Percentiles rank a stretch among this genome's conserved stretches.
These are phyloP conservation scores for Drosophila mauritiana DNA, from an alignment of 1,140 invertebrate species.

Conservation along the genomic window DNA sequence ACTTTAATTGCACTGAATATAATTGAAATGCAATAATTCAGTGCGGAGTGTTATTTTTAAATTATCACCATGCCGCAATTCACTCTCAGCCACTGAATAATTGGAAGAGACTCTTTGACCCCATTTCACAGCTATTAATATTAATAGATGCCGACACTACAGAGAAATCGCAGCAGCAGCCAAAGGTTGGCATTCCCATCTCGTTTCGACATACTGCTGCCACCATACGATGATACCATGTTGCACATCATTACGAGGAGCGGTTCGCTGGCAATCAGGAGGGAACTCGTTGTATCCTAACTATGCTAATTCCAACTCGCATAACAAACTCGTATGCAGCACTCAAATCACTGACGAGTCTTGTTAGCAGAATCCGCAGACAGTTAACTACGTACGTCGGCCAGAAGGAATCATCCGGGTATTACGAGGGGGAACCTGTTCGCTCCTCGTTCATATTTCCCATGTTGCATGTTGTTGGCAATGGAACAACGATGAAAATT, in stretches of 20 bases:
- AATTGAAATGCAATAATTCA: background rate
- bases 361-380: slow-evolving; percentile 53
- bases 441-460: slow-evolving; percentile 53
- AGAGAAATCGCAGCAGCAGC: slow-evolving; percentile 1
- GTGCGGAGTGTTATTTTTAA: background rate
- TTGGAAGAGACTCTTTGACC: background rate
- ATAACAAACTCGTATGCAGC: slow-evolving; percentile 67
- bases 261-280: slow-evolving; percentile 47
- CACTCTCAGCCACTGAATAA: slow-evolving; percentile 7
- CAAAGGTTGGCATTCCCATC: slow-evolving; percentile 20
- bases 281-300: slow-evolving; percentile 51
- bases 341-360: slow-evolving; percentile 59
- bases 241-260: slow-evolving; percentile 69
- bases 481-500: slow-evolving; percentile 49
- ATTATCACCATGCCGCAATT: background rate
- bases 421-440: slow-evolving; percentile 16
- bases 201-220: background rate
- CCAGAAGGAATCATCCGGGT: slow-evolving; percentile 12
- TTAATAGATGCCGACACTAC: slow-evolving; percentile 22
- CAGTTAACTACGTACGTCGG: slow-evolving; percentile 39
- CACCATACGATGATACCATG: background rate
- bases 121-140: slow-evolving; percentile 27
- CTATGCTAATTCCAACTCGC: slow-evolving; percentile 77
- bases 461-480: slow-evolving; percentile 60
- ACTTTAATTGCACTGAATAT: background rate